Base-by-base conservation (phyloP, 2,113 vertebrate genomes). In the Prionailurus viverrinus region DNA sequence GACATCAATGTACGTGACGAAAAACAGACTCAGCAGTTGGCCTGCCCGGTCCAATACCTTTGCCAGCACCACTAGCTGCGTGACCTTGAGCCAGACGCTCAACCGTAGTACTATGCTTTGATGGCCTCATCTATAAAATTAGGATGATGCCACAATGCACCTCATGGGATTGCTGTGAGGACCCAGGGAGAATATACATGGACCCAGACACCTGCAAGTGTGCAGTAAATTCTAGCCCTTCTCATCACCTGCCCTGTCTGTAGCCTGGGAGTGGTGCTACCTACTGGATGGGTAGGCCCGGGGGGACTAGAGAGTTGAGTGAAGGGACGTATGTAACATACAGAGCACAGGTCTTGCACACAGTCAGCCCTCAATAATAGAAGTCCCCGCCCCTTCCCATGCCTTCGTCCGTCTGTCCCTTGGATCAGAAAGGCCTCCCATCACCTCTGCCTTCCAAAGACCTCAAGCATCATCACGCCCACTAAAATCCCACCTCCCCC, bases 71-170 rank as follows among this genome's bases (percentile, higher is more conserved):
- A 4, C 7, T 45, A 13, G 58, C 31, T 82, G 71, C 90, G 97
- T 97, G 95, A 95, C 94, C 95, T 96, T 97, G 90, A 97, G 90
- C 91, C 97, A 93, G 97, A 90, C 93, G 92, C 91, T 97, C 96
- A 98, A 97, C 92, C 45, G 1, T 45, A 95, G 97, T 69, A 94
- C 96, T 95, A 87, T 95, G 96, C 97, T 96, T 98, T 69, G 88
- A 21, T 74, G 96, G 97, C 96, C 95, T 98, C 91, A 92, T 96
- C 98, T 93, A 78, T 96, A 94, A 98, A 97, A 92, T 90, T 76
- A 92, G 19, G 36, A 19, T 23, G 41, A 33, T 13, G 25, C 63
- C 53, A 19, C 25, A 25, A 65, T 14, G 39, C 23, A 33, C 65
- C 45, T 41, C 16, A 0, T 3, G n/a, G 83, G 68, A 39, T n/a